Evolutionary conservation across 2,888 invertebrate species (phyloP).

Genomic region (Acholoe squamosa): DNA sequence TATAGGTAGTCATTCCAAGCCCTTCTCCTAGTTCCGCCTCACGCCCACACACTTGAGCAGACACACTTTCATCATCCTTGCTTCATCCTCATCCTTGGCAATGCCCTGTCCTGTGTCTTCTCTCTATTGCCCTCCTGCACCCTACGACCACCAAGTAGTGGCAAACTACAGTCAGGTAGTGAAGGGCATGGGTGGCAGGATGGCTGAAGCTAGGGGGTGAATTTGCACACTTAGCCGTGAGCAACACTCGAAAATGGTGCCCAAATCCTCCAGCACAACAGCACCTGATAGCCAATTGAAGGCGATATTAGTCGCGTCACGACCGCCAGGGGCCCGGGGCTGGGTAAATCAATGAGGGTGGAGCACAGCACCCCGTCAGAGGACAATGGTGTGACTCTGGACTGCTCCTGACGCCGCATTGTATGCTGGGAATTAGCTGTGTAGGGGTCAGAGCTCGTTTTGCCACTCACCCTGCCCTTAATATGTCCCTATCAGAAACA

Average conservation of each 20-base stretch:
- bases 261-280: conserved; percentile 45
- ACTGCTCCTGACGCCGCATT: neutral
- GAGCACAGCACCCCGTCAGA: neutral
- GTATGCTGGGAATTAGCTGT: neutral
- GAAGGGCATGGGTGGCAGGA: no score
- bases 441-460: neutral
- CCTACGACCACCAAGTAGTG: neutral
- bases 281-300: conserved; percentile 53
- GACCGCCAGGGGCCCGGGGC: neutral
- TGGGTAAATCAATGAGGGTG: conserved; percentile 20
- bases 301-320: conserved; percentile 52
- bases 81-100: neutral
- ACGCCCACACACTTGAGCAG: neutral
- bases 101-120: neutral
- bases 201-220: neutral
- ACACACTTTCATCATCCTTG: no score
- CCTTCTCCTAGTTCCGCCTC: neutral
- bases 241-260: conserved; percentile 39
- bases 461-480: conserved; percentile 30
- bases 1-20: neutral
- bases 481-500: conserved; percentile 36
- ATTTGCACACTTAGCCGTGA: conserved; percentile 47
- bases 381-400: neutral
- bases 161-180: neutral
- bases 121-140: no score